A percentile compares a stretch with the other conserved stretches of the same genome.
Conservation (phyloP, 2,888 invertebrate species). For the Drosophila ustulata region DNA sequence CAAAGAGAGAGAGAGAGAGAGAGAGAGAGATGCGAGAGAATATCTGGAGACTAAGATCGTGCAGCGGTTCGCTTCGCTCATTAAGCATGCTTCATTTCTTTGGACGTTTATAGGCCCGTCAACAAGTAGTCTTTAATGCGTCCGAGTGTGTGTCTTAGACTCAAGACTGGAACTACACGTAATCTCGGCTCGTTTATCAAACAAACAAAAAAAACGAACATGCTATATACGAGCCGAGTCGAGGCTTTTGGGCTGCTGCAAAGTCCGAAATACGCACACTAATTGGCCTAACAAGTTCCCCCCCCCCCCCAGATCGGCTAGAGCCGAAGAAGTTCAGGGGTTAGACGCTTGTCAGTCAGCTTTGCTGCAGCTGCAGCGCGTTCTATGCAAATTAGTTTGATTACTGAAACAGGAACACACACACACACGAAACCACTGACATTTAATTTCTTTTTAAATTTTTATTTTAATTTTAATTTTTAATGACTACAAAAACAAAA, state of each 20-base stretch:
- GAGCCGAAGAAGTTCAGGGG: conserved; percentile 1
- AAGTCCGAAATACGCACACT: conserved; percentile 65
- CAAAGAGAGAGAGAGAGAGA: conserved; percentile 5
- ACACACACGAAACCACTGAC: conserved; percentile 27
- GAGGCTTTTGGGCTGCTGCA: conserved; percentile 44
- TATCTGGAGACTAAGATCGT: conserved; percentile 46
- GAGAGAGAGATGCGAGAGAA: not conserved
- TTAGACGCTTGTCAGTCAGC: conserved; percentile 4
- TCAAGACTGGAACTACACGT: conserved; percentile 29
- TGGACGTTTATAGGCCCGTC: conserved; percentile 71
- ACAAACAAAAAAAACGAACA: conserved; percentile 17
- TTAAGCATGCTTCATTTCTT: conserved; percentile 75
- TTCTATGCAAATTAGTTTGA: conserved; percentile 62
- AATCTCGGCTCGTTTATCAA: conserved; percentile 73
- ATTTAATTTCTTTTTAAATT: conserved; percentile 50
- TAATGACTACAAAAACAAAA: conserved; percentile 3
- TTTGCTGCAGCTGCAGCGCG: conserved; percentile 27
- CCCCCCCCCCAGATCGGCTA: conserved; percentile 6
- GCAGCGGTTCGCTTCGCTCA: conserved; percentile 56
- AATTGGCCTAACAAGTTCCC: conserved; percentile 68
- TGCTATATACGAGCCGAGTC: conserved; percentile 19
- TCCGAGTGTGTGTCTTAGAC: conserved; percentile 12
- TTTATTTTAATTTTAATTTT: conserved; percentile 43
- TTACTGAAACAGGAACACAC: conserved; percentile 44
- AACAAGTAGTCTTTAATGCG: conserved; percentile 57